Evolutionary conservation across 2,888 invertebrate genomes (phyloP).

Genomic region (Pocota personata): DNA sequence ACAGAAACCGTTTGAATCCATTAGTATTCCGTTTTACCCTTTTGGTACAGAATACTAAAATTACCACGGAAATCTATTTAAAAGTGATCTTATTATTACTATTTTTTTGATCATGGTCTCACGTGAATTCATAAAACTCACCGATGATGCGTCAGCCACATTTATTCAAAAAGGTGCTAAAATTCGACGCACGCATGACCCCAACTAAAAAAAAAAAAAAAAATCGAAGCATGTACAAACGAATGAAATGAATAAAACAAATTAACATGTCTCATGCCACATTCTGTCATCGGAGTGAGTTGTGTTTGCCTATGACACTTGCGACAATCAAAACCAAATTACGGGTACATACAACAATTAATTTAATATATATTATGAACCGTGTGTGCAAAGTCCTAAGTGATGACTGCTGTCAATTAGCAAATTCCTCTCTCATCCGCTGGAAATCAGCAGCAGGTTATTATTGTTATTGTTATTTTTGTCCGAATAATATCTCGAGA

Average conservation of each 20-base stretch:
- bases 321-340: conserved; percentile 32
- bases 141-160: conserved; percentile 16
- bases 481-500: conserved; percentile 6
- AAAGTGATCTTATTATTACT: not conserved
- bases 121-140: not conserved
- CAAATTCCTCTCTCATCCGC: conserved; percentile 21
- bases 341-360: conserved; percentile 12
- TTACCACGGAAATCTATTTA: too few species aligned
- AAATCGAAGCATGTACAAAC: not conserved
- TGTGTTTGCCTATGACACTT: conserved; percentile 22
- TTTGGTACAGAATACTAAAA: too few species aligned
- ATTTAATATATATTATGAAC: conserved; percentile 26
- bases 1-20: too few species aligned
- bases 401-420: conserved; percentile 44
- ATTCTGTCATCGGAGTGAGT: not conserved
- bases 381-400: conserved; percentile 3
- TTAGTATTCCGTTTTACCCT: too few species aligned
- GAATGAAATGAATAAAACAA: conserved; percentile 4
- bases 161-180: conserved; percentile 19
- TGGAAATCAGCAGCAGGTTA: conserved; percentile 7
- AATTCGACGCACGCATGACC: conserved; percentile 12
- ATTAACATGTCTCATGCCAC: conserved; percentile 15
- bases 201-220: not conserved
- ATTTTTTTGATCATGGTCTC: not conserved
- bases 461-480: not conserved